These are phyloP conservation scores for Lithosia quadra DNA, from an alignment of 2,888 invertebrate genomes.

Conservation along the genomic window DNA sequence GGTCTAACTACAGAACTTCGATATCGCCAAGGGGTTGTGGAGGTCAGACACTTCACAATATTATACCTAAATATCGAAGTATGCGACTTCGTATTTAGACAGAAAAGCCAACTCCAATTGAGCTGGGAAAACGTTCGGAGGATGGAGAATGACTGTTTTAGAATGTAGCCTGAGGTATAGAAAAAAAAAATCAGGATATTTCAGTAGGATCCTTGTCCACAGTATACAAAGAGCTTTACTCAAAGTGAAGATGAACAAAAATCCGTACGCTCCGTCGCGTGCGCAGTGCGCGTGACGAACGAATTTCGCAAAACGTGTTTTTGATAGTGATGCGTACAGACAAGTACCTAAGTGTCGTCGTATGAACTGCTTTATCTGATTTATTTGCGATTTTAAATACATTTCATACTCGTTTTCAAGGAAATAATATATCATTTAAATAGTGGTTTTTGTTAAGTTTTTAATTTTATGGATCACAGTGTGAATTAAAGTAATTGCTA, in stretches of 20 bases:
- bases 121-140: too few species aligned
- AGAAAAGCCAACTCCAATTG: too few species aligned
- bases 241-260: conserved; percentile 75
- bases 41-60: too few species aligned
- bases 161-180: too few species aligned
- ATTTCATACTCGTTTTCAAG: background rate
- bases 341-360: conserved; percentile 24
- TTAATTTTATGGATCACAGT: background rate
- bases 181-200: background rate
- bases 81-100: too few species aligned
- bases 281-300: conserved; percentile 70
- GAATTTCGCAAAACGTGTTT: conserved; percentile 59
- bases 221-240: conserved; percentile 59
- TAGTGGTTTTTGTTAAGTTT: background rate
- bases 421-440: background rate
- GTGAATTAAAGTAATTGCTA: background rate
- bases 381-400: conserved; percentile 2
- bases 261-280: conserved; percentile 73
- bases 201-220: conserved; percentile 12
- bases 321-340: conserved; percentile 52
- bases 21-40: too few species aligned
- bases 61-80: too few species aligned
- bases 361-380: background rate
- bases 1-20: too few species aligned
- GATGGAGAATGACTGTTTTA: too few species aligned